Conservation (phyloP, 2,888 invertebrate genomes). For the Gisinianus flammeolus region DNA sequence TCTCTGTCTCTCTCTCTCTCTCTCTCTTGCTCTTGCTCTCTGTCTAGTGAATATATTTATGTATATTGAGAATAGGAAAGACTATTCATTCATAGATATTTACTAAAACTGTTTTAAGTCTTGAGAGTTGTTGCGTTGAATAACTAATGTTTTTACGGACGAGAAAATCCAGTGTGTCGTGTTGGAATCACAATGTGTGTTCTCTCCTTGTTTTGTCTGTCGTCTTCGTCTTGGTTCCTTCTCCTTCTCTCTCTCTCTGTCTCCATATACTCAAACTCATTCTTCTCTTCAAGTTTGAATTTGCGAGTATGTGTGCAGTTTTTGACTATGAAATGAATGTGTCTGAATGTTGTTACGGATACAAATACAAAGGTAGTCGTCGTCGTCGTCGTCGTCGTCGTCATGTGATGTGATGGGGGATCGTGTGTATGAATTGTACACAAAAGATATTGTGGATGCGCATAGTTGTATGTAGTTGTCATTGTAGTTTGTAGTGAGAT, state of each 20-base stretch:
- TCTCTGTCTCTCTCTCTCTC: too few species aligned
- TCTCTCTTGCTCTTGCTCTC: too few species aligned
- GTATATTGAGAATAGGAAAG: too few species aligned
- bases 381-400: too few species aligned
- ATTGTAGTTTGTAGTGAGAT: not conserved
- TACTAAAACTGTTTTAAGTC: too few species aligned
- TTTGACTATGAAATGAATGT: not conserved
- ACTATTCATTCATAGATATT: too few species aligned
- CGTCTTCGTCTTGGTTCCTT: not conserved
- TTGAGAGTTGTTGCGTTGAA: too few species aligned
- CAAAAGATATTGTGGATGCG: not conserved
- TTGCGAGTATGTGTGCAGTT: not conserved
- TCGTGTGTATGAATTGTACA: not conserved
- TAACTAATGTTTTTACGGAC: constrained; percentile 5
- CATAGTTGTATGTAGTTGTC: not conserved
- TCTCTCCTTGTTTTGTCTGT: not conserved
- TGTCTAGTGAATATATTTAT: too few species aligned
- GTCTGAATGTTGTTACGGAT: not conserved
- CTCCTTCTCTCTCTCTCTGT: not conserved
- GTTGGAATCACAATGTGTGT: not conserved
- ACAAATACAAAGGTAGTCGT: too few species aligned
- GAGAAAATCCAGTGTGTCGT: not conserved
- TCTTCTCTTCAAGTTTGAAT: too few species aligned
- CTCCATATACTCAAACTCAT: not conserved
- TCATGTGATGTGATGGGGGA: not conserved